phyloP scores from a whole-genome alignment of 2,113 vertebrate species.

The Meles meles region DNA sequence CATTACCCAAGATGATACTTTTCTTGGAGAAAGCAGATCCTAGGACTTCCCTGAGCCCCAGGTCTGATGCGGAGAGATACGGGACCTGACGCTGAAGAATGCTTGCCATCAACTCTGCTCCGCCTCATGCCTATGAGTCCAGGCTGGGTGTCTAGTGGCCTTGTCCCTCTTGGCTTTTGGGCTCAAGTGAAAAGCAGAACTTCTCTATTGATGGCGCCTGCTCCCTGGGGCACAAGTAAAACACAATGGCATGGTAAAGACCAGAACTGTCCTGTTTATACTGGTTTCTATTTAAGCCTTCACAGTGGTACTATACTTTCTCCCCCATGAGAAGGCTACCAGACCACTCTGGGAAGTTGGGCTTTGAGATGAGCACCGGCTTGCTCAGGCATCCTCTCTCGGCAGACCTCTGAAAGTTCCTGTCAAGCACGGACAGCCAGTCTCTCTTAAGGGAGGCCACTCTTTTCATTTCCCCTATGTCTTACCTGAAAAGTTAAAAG shows the following conservation, averaged over 20 bases:
- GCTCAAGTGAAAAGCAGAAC: not conserved
- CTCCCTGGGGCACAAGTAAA: not conserved
- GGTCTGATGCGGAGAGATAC: not conserved
- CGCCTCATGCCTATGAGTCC: fast-evolving
- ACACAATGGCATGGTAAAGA: not conserved
- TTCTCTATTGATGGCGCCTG: not conserved
- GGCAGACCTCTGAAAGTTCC: not conserved
- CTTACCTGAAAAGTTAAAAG: not conserved
- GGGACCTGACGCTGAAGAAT: not conserved
- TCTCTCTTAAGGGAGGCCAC: not conserved
- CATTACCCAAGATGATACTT: not conserved
- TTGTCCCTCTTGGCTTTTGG: not conserved
- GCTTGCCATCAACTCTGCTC: not conserved
- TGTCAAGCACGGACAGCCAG: not conserved
- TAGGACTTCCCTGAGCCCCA: not conserved
- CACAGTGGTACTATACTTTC: not conserved
- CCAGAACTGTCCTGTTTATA: not conserved
- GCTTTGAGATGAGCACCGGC: not conserved
- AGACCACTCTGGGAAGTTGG: not conserved
- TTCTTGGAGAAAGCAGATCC: not conserved
- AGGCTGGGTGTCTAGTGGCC: not conserved
- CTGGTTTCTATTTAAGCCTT: not conserved
- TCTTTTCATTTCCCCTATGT: not conserved
- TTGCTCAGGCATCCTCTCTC: not conserved
- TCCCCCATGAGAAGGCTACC: not conserved